Evolutionary conservation across 2,888 invertebrate species (phyloP), one percentile per base, ranked within the genome.

Genomic region (Diploptera punctata): DNA sequence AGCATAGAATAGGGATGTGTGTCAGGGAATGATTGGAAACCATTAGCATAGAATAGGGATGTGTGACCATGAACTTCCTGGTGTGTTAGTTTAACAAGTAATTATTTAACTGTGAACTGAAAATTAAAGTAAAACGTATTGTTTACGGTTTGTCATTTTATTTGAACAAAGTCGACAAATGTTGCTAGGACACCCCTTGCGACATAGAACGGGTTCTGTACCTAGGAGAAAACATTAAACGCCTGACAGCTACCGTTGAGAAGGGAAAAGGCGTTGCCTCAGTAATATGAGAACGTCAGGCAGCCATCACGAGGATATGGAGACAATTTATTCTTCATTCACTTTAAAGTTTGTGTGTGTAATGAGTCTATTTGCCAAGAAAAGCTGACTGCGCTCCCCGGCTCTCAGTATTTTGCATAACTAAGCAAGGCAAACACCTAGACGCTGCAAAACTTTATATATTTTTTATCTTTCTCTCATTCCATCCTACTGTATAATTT

Each of bases 311-410:
- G 29, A 57, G 57, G 31, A 57, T 57, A 57, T 29, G 57, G 29
- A 29, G 26, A 57, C 57, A 57, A 29, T 57, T 57, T 57, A 57
- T 57, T 57, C 57, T 57, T 57, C 57, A 57, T 57, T 57, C 57
- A 29, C 24, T 24, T 26, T n/a, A 52, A 52, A 21, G 52, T 52
- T 52, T 52, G 52, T 52, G 52, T 57, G 57, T n/a, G 31, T 57
- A 57, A 57, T 57, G 57, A 57, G 57, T 29, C 57, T 57, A 29
- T 57, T 57, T 57, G 57, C 57, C n/a, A 29, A 57, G 57, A 29
- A 57, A 57, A 33, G 33, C 33, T 33, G 57, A 33, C 33, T 33
- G 7, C 33, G 7, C 33, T 10, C 33, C 33, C 33, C 33, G 7
- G 7, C 33, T 10, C 33, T 33, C 33, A 5, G n/a, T 57, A 57